Conservation (phyloP, 2,888 invertebrate species). For the Synergus japonicus region DNA sequence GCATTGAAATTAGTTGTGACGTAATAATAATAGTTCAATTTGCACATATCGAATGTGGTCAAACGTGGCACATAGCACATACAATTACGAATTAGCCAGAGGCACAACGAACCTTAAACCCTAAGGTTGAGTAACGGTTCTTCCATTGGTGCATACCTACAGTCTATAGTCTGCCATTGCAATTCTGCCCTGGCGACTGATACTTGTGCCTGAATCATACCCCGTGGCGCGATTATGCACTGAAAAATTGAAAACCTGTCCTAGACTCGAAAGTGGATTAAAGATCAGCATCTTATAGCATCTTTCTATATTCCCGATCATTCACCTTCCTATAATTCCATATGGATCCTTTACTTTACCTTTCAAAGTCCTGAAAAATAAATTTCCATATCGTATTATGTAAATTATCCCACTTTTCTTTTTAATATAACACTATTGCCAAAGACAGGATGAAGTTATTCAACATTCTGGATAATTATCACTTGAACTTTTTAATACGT, state of each 20-base stretch:
- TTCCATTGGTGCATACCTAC: conserved; percentile 57
- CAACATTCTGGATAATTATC: background rate
- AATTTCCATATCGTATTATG: background rate
- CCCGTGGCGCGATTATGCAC: conserved; percentile 17
- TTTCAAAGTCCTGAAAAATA: background rate
- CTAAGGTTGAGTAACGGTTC: conserved; percentile 72
- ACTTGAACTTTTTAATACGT: background rate
- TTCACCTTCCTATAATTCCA: background rate
- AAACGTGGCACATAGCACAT: conserved; percentile 3
- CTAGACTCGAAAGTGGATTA: conserved; percentile 34
- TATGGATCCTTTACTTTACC: background rate
- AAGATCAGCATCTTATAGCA: conserved; percentile 26
- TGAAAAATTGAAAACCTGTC: conserved; percentile 38
- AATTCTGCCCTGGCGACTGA: conserved; percentile 32
- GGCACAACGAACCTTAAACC: conserved; percentile 62
- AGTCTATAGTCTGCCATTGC: conserved; percentile 36
- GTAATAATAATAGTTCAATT: background rate
- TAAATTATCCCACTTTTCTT: background rate
- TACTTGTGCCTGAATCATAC: conserved; percentile 22
- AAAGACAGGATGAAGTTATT: background rate
- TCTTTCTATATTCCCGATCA: conserved; percentile 13
- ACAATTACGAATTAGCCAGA: conserved; percentile 38
- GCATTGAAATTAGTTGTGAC: background rate
- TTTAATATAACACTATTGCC: background rate
- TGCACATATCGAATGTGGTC: background rate